These are phyloP conservation scores for Scartelaos histophorus DNA, from an alignment of 2,113 vertebrate species.

Conservation along the genomic window DNA sequence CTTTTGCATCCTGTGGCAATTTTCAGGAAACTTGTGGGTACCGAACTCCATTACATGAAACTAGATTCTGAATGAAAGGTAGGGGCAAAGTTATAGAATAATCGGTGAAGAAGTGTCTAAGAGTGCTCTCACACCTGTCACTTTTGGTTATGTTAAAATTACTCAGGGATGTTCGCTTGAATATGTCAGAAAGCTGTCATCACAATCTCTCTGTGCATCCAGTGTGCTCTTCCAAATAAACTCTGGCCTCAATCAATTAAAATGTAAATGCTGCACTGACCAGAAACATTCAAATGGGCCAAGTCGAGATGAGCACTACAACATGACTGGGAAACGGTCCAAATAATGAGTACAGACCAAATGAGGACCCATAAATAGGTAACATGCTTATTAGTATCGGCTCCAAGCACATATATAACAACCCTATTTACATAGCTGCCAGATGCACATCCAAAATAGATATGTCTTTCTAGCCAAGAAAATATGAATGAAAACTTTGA, in stretches of 20 bases:
- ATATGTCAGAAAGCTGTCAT: background rate
- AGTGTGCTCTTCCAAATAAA: background rate
- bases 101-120: background rate
- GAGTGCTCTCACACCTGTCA: background rate
- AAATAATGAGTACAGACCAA: conserved; percentile 1
- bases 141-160: background rate
- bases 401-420: conserved; percentile 6
- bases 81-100: background rate
- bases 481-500: background rate
- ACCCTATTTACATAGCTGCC: background rate
- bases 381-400: conserved; percentile 7
- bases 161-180: conserved; percentile 5
- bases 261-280: conserved; percentile 2
- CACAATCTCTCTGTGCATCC: background rate
- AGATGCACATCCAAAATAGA: background rate
- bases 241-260: conserved; percentile 3
- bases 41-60: background rate
- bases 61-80: background rate
- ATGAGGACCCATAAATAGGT: conserved; percentile 1
- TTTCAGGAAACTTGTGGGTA: background rate
- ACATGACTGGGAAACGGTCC: background rate
- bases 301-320: background rate
- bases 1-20: background rate
- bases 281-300: background rate
- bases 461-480: background rate